Base-by-base conservation (phyloP, 2,888 invertebrate species). In the Aphodius sticticus region DNA sequence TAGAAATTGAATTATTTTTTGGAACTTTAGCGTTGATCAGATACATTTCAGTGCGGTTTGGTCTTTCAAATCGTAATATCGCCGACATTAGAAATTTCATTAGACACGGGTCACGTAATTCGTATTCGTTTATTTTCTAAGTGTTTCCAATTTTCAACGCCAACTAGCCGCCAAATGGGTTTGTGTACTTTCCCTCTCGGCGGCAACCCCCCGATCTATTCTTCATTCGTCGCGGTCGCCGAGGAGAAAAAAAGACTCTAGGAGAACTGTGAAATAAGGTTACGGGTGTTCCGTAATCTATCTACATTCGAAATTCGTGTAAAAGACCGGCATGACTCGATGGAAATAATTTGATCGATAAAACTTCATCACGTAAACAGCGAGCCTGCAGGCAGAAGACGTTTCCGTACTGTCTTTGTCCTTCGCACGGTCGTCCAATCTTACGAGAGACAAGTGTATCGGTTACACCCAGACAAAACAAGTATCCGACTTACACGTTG, bases 301-400 rank as follows among this genome's bases (percentile, higher is more conserved):
- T 53, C 53, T 53, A 53, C 53, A 53, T 53, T 53, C 53, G 53
- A 53, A 5, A 53, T 53, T 53, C 53, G 53, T 53, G 53, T 53
- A 53, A 83, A 83, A 82, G 75, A 84, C 83, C 86, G 85, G 86
- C 86, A 84, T 86, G 86, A 86, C 86, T 84, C 76, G 83, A 82
- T 83, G 78, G 82, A 85, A 85, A 84, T 86, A 86, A 86, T 86
- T 85, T 86, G 86, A 86, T 86, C 85, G 86, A 86, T 86, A 86
- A 86, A 86, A 86, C 86, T 86, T 86, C 84, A 86, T 86, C 84
- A 83, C 81, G 78, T 78, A 80, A 77, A 81, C 80, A 82, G 83
- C 83, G 83, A 84, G 81, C 80, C 79, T 80, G 79, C 81, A 81
- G 80, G 83, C 70, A 15, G 70, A 83, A 84, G 81, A 82, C 83